A percentile compares a stretch with the other conserved stretches of the same genome.
These are phyloP conservation scores for Pseudopipra pipra DNA, from an alignment of 2,113 vertebrate species.

Conservation along the genomic window DNA sequence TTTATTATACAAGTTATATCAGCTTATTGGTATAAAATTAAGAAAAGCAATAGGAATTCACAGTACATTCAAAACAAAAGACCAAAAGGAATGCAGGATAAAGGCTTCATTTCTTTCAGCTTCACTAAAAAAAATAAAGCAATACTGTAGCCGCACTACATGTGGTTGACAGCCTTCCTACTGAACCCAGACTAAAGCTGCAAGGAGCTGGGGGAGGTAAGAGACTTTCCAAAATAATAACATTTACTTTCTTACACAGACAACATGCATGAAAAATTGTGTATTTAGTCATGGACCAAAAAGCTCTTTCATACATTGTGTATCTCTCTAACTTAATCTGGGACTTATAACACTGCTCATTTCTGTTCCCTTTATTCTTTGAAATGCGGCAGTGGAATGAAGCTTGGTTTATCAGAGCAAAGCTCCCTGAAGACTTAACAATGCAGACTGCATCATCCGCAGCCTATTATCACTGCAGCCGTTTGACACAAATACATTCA, in stretches of 20 bases:
- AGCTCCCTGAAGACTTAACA: slow-evolving; percentile 45
- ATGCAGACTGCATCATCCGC: slow-evolving; percentile 51
- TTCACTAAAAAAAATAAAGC: background rate
- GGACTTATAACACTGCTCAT: background rate
- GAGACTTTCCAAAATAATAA: background rate
- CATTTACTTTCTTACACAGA: background rate
- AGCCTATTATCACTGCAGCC: slow-evolving; percentile 58
- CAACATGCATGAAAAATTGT: background rate
- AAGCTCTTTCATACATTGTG: background rate
- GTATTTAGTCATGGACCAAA: background rate
- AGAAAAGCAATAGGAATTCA: background rate
- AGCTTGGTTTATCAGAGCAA: background rate
- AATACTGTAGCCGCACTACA: background rate
- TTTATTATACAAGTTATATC: background rate
- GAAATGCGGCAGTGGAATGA: slow-evolving; percentile 2
- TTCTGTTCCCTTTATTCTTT: background rate
- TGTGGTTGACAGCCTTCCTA: background rate
- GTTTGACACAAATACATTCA: slow-evolving; percentile 52
- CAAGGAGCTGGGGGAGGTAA: background rate
- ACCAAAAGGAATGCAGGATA: background rate
- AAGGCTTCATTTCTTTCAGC: background rate
- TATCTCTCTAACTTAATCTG: background rate
- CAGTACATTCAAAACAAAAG: background rate
- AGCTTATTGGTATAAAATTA: background rate
- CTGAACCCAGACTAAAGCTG: background rate